Evolutionary conservation across 2,888 invertebrate species (phyloP).

Genomic region (Scrobipalpa costella): DNA sequence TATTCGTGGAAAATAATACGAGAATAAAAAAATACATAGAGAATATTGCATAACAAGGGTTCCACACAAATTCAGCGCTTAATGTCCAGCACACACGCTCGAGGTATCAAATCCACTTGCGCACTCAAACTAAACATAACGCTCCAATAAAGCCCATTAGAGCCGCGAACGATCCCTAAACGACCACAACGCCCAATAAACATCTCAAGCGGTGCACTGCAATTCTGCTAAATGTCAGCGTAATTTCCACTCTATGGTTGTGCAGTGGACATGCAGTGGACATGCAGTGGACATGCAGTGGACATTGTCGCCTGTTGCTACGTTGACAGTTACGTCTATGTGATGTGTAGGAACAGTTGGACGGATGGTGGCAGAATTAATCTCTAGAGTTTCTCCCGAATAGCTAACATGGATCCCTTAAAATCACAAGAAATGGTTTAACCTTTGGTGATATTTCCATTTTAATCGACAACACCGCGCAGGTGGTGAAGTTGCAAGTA

Average conservation of each 20-base stretch:
- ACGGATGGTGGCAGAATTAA: too few relatives aligned
- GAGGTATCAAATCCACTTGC: constrained; percentile 6
- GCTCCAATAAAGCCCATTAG: constrained; percentile 25
- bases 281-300: too few relatives aligned
- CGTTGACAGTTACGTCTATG: background rate
- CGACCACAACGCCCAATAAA: constrained; percentile 47
- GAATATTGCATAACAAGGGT: too few relatives aligned
- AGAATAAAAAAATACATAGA: too few relatives aligned
- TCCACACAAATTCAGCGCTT: background rate
- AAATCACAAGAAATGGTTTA: too few relatives aligned
- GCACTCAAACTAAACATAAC: background rate
- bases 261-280: background rate
- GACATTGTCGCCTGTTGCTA: background rate
- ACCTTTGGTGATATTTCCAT: too few relatives aligned
- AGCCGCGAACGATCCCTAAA: constrained; percentile 32
- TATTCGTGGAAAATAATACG: too few relatives aligned
- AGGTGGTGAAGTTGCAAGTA: too few relatives aligned
- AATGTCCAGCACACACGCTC: constrained; percentile 1
- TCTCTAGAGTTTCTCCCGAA: too few relatives aligned
- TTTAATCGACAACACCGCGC: too few relatives aligned
- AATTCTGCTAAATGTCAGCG: constrained; percentile 23
- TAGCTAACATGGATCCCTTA: too few relatives aligned
- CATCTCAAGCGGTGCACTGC: constrained; percentile 38
- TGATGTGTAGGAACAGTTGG: too few relatives aligned
- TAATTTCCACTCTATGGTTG: background rate